Percentiles rank a stretch among this genome's conserved stretches.
phyloP scores from a whole-genome alignment of 2,797 vertebrate species.

The Linurgus olivaceus region DNA sequence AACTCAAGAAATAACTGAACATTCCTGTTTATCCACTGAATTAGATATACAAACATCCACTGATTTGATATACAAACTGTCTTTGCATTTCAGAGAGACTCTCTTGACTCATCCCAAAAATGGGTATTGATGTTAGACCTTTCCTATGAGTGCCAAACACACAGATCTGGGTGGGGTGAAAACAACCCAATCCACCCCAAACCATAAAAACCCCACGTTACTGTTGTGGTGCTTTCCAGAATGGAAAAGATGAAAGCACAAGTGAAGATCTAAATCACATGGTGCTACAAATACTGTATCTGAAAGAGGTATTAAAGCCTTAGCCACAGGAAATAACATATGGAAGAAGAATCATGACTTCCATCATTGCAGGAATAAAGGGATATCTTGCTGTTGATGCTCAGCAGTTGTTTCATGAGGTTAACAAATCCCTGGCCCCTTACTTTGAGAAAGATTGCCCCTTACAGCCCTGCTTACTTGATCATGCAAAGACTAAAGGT shows the following conservation, averaged over 20 bases:
- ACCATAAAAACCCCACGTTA: fast-evolving
- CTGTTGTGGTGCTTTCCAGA: not conserved
- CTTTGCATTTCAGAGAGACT: not conserved
- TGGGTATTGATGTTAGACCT: not conserved
- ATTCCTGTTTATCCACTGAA: not conserved
- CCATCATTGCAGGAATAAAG: not conserved
- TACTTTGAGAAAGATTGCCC: not conserved
- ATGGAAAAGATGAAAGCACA: not conserved
- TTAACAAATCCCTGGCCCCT: not conserved
- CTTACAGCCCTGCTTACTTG: not conserved
- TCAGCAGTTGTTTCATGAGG: not conserved
- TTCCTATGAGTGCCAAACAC: not conserved
- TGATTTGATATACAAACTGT: not conserved
- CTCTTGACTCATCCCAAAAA: not conserved
- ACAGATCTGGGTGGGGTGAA: too few species aligned
- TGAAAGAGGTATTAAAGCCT: not conserved
- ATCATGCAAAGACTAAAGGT: not conserved
- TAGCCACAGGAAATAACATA: not conserved
- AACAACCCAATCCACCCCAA: not conserved
- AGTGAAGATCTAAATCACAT: not conserved
- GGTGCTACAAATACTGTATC: not conserved
- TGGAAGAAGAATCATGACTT: not conserved
- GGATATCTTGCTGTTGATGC: not conserved
- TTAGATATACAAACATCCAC: not conserved
- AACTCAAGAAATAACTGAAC: not conserved